Percentiles rank a stretch among this genome's conserved stretches.
These are phyloP conservation scores for Notamacropus eugenii DNA, from an alignment of 2,797 vertebrate genomes.

Conservation along the genomic window DNA sequence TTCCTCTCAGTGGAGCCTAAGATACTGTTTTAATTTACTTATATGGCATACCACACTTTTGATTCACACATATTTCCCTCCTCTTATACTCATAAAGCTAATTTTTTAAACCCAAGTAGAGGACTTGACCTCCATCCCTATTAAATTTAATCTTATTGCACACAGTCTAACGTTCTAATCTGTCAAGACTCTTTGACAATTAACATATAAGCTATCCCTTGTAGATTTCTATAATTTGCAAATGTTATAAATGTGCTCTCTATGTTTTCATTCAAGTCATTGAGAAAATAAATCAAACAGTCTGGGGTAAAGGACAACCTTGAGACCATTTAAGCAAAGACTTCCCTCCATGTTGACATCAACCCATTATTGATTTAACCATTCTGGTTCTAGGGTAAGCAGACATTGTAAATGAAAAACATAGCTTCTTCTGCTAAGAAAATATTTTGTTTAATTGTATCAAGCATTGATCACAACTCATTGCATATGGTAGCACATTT, in stretches of 20 bases:
- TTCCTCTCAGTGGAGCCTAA: neutral
- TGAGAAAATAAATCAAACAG: neutral
- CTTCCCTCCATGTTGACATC: neutral
- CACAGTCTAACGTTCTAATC: neutral
- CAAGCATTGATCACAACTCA: neutral
- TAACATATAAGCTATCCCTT: neutral
- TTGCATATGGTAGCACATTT: neutral
- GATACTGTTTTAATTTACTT: neutral
- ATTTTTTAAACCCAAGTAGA: neutral
- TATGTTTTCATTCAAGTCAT: neutral
- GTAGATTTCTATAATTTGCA: neutral
- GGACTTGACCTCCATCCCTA: neutral
- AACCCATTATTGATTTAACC: neutral
- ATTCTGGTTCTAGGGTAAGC: neutral
- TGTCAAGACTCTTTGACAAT: neutral
- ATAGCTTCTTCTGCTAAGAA: constrained; percentile 1
- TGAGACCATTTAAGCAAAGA: neutral
- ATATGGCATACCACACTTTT: too few species aligned
- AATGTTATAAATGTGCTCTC: neutral
- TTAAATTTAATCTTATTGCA: neutral
- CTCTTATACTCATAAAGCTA: neutral
- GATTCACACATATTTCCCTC: neutral
- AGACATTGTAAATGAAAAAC: neutral
- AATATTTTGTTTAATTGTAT: neutral
- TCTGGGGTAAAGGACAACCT: neutral